Evolutionary conservation across 2,113 vertebrate genomes (phyloP), one percentile per base, ranked within the genome.

Genomic region (Australoheros scitulus): DNA sequence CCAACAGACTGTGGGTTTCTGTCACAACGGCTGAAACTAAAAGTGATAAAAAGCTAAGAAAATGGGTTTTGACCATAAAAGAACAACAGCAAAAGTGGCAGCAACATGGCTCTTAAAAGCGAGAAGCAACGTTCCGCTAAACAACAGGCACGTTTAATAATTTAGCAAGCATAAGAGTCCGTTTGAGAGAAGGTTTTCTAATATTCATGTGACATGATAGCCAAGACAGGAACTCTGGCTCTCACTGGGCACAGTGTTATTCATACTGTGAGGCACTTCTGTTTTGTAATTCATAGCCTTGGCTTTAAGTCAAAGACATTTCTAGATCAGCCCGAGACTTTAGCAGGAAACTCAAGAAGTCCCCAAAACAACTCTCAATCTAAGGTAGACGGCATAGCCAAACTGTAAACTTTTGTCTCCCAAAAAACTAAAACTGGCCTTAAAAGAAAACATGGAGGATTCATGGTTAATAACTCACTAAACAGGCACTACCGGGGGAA

Each of bases 191-290:
- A 61, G 86, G n/a, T 77, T 86, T 85, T 94, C 86, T 89, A 93
- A 93, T 94, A 94, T 94, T 93, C 80, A 94, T 94, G 92, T 84
- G 90, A 94, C 91, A 91, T 92, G 92, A 93, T 94, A 87, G 89
- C 89, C 88, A 86, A 91, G 91, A 92, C 85, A 89, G 90, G 80
- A 92, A 88, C 63, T 90, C 88, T 68, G 83, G 63, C 88, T 90
- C 92, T 93, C 91, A 64, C 82, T 78, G 87, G 82, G 86, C 78
- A 43, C 77, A 43, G 47, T 90, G 89, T 88, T 92, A 93, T 89
- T 92, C 91, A 94, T 83, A 89, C 88, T 59, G 83, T 52, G 80
- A 90, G 72, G 41, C 75, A 85, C 59, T n/a, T 79, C 34, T 52
- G 50, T 81, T 94, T 88, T 93, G 93, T 89, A 92, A 92, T 90